Conservation (phyloP, 2,797 vertebrate species). For the Babyrousa celebensis region DNA sequence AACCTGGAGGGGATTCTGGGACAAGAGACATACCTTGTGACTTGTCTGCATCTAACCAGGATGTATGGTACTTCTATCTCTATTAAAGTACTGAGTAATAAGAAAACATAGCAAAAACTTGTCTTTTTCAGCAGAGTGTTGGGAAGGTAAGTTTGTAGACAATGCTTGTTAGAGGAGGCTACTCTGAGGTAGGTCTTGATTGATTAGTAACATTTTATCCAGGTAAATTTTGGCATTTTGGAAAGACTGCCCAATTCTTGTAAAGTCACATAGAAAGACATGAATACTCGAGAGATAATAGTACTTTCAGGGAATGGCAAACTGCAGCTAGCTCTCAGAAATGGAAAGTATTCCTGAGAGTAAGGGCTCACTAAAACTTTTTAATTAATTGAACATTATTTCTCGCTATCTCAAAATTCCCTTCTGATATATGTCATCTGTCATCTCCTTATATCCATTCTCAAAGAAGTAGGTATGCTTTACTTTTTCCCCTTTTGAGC, state of each 20-base stretch:
- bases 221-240: not conserved
- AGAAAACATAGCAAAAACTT: not conserved
- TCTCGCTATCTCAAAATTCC: not conserved
- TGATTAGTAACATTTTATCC: not conserved
- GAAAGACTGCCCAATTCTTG: not conserved
- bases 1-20: not conserved
- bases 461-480: slow-evolving; percentile 2
- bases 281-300: not conserved
- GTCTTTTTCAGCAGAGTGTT: not conserved
- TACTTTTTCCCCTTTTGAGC: not conserved
- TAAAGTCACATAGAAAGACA: not conserved
- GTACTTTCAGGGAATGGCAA: not conserved
- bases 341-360: not conserved
- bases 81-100: not conserved
- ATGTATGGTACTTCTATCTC: not conserved
- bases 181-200: not conserved
- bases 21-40: not conserved
- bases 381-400: not conserved
- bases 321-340: not conserved
- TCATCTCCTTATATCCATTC: not conserved
- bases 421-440: not conserved
- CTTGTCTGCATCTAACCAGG: not conserved
- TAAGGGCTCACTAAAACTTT: not conserved
- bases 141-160: not conserved
- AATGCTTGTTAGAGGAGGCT: not conserved